phyloP scores from a whole-genome alignment of 1,140 invertebrate genomes.

The Littorina saxatilis region DNA sequence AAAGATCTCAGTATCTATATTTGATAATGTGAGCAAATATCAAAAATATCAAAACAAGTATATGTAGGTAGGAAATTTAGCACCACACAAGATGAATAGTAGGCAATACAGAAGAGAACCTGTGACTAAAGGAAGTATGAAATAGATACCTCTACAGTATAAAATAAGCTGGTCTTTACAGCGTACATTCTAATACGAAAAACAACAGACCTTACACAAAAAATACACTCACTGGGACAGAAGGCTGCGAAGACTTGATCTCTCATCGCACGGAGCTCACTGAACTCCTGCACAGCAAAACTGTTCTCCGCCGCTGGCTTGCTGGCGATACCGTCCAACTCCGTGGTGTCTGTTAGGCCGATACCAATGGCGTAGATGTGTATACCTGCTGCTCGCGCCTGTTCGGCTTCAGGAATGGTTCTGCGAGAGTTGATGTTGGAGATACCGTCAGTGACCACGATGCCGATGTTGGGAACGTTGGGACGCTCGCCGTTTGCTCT shows the following conservation, averaged over 20 bases:
- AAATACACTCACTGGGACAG: no score
- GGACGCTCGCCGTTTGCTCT: constrained; percentile 53
- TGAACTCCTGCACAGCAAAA: constrained; percentile 57
- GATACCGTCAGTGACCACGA: constrained; percentile 60
- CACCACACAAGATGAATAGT: no score
- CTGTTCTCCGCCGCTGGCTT: constrained; percentile 49
- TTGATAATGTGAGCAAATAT: no score
- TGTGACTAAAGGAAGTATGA: no score
- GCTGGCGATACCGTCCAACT: constrained; percentile 57
- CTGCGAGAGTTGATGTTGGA: constrained; percentile 63
- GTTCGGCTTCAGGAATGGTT: constrained; percentile 64
- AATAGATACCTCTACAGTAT: no score
- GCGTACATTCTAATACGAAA: no score
- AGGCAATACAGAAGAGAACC: no score
- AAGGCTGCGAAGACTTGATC: constrained; percentile 52
- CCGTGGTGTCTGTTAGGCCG: constrained; percentile 53
- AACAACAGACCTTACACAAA: no score
- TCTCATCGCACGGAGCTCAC: constrained; percentile 52
- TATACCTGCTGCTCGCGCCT: constrained; percentile 50
- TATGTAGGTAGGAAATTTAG: no score
- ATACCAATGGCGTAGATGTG: constrained; percentile 66
- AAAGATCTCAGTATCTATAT: no score
- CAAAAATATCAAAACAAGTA: no score
- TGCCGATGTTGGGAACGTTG: constrained; percentile 51
- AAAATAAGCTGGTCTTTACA: no score